Evolutionary conservation across 2,113 vertebrate species (phyloP), one percentile per base, ranked within the genome.

Genomic region (Balaeniceps rex): DNA sequence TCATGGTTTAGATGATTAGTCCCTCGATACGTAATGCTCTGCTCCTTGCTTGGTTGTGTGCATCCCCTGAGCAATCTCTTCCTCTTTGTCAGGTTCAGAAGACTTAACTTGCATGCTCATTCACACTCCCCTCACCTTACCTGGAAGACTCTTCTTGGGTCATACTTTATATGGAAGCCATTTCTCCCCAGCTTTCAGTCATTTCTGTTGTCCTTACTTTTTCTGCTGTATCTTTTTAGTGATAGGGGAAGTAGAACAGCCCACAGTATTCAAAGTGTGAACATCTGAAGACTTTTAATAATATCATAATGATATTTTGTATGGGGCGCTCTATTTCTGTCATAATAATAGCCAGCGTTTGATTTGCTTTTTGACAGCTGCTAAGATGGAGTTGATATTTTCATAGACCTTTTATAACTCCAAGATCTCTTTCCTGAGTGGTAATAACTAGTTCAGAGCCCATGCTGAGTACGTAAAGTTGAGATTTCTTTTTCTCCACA

Each of bases 281-380:
- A 83, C 82, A 90, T 79, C 78, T 90, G 87, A 94, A 69, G 44
- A 71, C 78, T 90, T 91, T 91, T 94, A 93, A 94, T 96, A 97
- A 91, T 88, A 54, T 40, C 18, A 40, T 82, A 91, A 95, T 90
- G 74, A 44, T 94, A 46, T 90, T 96, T 96, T 91, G 78, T 87
- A 42, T 87, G 84, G 83, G 85, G 57, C 46, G 38, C 55, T 87
- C 83, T 72, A 85, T 93, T 96, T 96, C 55, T 87, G 65, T 93
- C 90, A 91, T 40, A 83, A 78, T 95, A 94, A 96, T 96, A 87
- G 65, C 66, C 78, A 94, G 70, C 63, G 69, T 76, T 96, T 96
- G 84, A 87, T 95, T 96, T 96, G 70, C 70, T 96, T 96, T 96
- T 83, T 95, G 95, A 91, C 96, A 96, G 91, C 61, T 82, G 68